Base-by-base conservation (phyloP, 2,797 vertebrate genomes). In the Rhinichthys osculus region DNA sequence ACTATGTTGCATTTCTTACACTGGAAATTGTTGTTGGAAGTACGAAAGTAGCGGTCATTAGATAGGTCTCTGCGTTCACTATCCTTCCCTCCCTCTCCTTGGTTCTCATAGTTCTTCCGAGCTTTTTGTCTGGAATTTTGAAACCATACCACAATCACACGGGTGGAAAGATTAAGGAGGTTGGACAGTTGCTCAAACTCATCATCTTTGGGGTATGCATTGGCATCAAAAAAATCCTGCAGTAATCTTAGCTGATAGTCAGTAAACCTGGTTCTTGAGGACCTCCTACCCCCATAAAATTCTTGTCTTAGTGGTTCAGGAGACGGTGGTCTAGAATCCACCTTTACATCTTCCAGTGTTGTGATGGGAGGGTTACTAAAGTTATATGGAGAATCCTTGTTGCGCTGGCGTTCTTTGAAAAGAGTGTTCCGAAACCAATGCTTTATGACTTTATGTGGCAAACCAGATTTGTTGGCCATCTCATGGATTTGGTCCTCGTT, bases 361-460 rank as follows among this genome's bases (percentile, higher is more conserved):
- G 96, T 98, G 80, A 97, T 97, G 42, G 98, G 98, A 40, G 98
- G 98, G 66, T 98, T 99, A 92, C 96, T 99, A 93, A 99, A 99
- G 92, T 99, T 99, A 90, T 99, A 99, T 0, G 98, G 98, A 11
- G 98, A 99, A 93, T 99, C 98, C 91, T 99, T 99, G 94, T 99
- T 99, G 85, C 98, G 96, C 80, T 99, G 98, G 50, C 98, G 96
- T 91, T 99, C 98, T 92, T 99, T 99, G 92, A 99, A 99, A 42
- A 99, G 94, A 0, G 98, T 99, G 91, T 99, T 99, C 89, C 98
- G 96, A 92, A 99, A 99, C 98, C 98, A 99, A 93, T 99, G 98
- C 93, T 99, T 99, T 91, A 99, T 99, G 87, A 99, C 98, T 89
- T 99, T 99, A 92, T 98, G 97, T 80, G 97, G 97, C 93, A 99